Conservation (phyloP, 2,797 vertebrate genomes). For the Melanogrammus aeglefinus region DNA sequence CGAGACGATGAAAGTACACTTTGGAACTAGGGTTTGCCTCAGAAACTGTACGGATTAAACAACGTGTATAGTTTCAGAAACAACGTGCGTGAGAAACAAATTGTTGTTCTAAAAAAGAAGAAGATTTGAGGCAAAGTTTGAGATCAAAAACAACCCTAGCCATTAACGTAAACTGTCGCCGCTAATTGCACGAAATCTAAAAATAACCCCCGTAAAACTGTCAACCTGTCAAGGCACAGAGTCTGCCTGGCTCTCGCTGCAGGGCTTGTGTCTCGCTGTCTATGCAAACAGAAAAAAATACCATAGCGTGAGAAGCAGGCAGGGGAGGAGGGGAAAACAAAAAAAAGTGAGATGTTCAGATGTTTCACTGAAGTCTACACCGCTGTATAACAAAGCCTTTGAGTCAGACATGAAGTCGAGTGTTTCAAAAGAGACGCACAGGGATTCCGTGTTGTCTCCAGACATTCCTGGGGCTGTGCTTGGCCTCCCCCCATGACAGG, state of each 20-base stretch:
- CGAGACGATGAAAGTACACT: neutral
- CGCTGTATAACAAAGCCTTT: slow-evolving; percentile 39
- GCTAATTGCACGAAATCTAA: slow-evolving; percentile 48
- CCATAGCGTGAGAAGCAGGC: slow-evolving; percentile 45
- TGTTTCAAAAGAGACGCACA: slow-evolving; percentile 42
- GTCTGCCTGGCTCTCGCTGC: slow-evolving; percentile 31
- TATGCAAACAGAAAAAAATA: slow-evolving; percentile 40
- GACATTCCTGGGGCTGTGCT: slow-evolving; percentile 46
- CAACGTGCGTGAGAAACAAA: neutral
- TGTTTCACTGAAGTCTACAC: slow-evolving; percentile 49
- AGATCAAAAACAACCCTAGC: slow-evolving; percentile 19
- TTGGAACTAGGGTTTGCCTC: neutral
- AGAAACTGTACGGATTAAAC: neutral
- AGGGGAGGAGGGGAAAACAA: neutral
- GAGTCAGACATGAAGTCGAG: slow-evolving; percentile 22
- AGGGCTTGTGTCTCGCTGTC: slow-evolving; percentile 25
- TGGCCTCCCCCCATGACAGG: slow-evolving; percentile 39
- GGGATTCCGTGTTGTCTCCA: slow-evolving; percentile 49
- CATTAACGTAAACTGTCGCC: slow-evolving; percentile 56
- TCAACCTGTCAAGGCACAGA: slow-evolving; percentile 33
- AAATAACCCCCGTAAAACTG: slow-evolving; percentile 50
- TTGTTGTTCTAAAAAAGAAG: neutral
- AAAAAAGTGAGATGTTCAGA: slow-evolving; percentile 40
- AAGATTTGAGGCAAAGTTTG: neutral
- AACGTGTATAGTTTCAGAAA: neutral